Evolutionary conservation across 2,113 vertebrate genomes (phyloP), one percentile per base, ranked within the genome.

Genomic region (Riparia riparia): DNA sequence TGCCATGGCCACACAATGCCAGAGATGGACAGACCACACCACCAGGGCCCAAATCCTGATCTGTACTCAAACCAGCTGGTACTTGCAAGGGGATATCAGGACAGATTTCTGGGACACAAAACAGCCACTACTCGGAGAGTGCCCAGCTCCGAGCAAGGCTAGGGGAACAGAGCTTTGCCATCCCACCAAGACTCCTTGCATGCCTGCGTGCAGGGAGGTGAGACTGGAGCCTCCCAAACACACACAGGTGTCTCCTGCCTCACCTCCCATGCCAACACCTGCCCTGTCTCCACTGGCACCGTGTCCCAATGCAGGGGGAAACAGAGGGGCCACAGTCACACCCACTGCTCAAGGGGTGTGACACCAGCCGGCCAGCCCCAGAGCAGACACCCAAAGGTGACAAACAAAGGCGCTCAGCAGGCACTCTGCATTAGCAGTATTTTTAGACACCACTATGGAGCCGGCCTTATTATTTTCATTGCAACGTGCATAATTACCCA

Each of bases 391-490:
- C 95, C 94, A 93, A 86, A 95, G 96, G 96, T 95, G 95, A 65
- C 92, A 90, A 95, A 96, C 88, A 94, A 93, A 96, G 94, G 88
- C 88, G 12, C 88, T 53, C 86, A 0, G 92, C 88, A 87, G 85
- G 90, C 90, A 44, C 90, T 94, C 94, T 7, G 95, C 95, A 94
- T 80, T 85, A 90, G 96, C 92, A 82, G 94, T 96, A 97, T 97
- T 97, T 97, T 97, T 97, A 97, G 96, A 90, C 90, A 80, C 94
- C 66, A 79, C 95, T 61, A 79, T 82, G 92, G 92, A 96, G 95
- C 90, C 96, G 92, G 96, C 95, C 96, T 97, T 95, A 95, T 95
- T 96, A 96, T 96, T 96, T 95, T 91, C 96, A 93, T 95, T 94
- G 95, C 95, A 94, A 93, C 88, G 94, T 97, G 95, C 96, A 95